Base-by-base conservation (phyloP, 2,113 vertebrate genomes). In the Myotis yumanensis region DNA sequence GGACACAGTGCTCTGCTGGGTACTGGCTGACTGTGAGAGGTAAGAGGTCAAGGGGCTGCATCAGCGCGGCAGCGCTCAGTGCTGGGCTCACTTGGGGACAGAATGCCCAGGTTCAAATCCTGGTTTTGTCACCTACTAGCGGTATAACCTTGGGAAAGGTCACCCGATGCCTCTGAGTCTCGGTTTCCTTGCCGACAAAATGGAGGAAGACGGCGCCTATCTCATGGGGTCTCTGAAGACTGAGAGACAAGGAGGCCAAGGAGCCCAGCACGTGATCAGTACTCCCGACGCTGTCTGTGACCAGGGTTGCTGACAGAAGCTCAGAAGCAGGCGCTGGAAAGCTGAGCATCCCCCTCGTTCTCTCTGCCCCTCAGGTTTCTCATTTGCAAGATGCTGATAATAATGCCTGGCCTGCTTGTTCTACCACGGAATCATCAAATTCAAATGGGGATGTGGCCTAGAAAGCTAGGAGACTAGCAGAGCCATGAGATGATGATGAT, bases 361-460 rank as follows among this genome's bases (percentile, higher is more conserved):
- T 89, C 89, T 35, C 17, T 52, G 93, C n/a, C 32, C 81, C 51
- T 79, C 9, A 66, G 28, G 86, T 69, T 46, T 75, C 73, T 91
- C 54, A 69, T 52, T 72, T 43, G 77, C 79, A 79, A 20, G 68
- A n/a, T 17, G 35, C 69, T 64, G 77, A 16, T 86, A 57, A 66
- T 51, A 18, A 82, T 14, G 91, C 32, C 30, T n/a, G 14, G 77
- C 16, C 22, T 82, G 72, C 37, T 23, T 18, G 43, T 20, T 40
- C 64, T 25, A 37, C 57, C 18, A n/a, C 0, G 3, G 14, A 46
- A 37, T 28, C 5, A 2, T 86, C 62, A 52, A 25, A 71, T 80
- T 73, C 46, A 84, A 80, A 69, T 10, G 52, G 23, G 52, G 40
- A 72, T 48, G 40, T 69, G 54, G 64, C 25, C 32, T 82, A 51